Evolutionary conservation across 2,888 invertebrate species (phyloP).

Genomic region (Pristionchus arcanus): DNA sequence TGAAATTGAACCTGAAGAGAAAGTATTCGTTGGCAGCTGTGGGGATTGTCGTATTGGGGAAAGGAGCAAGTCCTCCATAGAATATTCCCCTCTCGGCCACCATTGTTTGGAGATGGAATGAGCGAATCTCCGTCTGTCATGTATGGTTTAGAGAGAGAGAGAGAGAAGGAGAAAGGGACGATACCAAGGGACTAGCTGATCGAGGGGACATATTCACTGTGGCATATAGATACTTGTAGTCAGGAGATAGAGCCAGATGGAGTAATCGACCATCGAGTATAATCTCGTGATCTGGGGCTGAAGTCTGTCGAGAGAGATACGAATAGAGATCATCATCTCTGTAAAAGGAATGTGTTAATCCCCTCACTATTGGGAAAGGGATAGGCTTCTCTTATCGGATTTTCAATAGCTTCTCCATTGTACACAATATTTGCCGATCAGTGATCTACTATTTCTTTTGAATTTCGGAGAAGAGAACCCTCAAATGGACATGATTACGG

Average conservation of each 20-base stretch:
- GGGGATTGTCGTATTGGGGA: background rate
- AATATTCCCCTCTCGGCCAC: constrained; percentile 38
- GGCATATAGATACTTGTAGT: constrained; percentile 45
- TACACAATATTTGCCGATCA: background rate
- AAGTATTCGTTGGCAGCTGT: constrained; percentile 37
- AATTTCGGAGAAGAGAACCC: background rate
- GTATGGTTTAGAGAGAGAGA: constrained; percentile 22
- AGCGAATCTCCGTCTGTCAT: constrained; percentile 51
- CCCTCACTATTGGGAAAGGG: background rate
- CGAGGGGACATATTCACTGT: constrained; percentile 26
- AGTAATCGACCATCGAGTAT: constrained; percentile 38
- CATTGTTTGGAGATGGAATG: constrained; percentile 51
- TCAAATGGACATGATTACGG: background rate
- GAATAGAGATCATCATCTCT: constrained; percentile 48
- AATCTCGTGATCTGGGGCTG: constrained; percentile 43
- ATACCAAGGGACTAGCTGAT: background rate
- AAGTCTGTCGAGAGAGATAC: constrained; percentile 26
- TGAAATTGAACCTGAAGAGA: constrained; percentile 41
- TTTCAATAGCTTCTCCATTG: background rate
- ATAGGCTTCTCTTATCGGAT: background rate
- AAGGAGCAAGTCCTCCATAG: constrained; percentile 44
- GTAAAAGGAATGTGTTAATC: background rate
- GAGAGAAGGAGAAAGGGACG: background rate
- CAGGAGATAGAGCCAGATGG: constrained; percentile 34
- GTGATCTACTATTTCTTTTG: background rate